Evolutionary conservation across 2,113 vertebrate genomes (phyloP).

Genomic region (Alosa alosa): DNA sequence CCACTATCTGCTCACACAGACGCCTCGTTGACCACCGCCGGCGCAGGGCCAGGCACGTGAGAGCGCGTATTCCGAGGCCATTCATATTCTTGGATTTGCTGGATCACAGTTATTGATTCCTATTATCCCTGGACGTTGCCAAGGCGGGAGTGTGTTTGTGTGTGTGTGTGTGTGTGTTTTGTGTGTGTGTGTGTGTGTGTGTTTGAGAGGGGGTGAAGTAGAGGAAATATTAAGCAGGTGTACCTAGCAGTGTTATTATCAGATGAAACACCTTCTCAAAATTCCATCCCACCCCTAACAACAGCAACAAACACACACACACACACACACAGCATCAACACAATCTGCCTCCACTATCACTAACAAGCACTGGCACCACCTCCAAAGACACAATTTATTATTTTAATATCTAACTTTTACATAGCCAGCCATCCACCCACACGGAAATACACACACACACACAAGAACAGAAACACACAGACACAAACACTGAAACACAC

Average conservation of each 20-base stretch:
- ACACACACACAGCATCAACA: not conserved
- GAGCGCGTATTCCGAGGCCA: not conserved
- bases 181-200: not conserved
- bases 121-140: not conserved
- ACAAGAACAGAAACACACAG: not conserved
- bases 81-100: not conserved
- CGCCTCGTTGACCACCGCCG: not conserved
- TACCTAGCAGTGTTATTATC: not conserved
- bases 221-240: not conserved
- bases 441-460: not conserved
- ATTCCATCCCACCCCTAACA: not conserved
- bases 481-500: not conserved
- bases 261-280: not conserved
- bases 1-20: not conserved
- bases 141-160: not conserved
- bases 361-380: not conserved
- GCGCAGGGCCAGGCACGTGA: not conserved
- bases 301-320: not conserved
- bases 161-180: not conserved
- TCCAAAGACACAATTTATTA: not conserved
- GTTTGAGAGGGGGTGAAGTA: not conserved
- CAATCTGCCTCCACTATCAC: not conserved
- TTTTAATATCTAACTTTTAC: not conserved
- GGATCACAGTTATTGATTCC: slow-evolving; percentile 14
- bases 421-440: not conserved